These are phyloP conservation scores for Craniophora ligustri DNA, from an alignment of 2,888 invertebrate species.

Conservation along the genomic window DNA sequence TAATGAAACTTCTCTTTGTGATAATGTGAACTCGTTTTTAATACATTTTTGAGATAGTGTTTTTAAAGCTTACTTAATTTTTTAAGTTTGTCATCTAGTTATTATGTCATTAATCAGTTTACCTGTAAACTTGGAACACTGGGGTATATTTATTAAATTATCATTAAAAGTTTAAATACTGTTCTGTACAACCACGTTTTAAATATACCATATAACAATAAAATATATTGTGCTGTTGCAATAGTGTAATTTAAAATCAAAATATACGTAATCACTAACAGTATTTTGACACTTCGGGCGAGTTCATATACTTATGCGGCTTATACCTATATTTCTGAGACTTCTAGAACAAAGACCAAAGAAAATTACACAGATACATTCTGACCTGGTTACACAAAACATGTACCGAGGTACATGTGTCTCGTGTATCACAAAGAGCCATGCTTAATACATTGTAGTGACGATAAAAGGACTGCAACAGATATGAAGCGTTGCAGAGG, in stretches of 20 bases:
- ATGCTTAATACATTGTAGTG: constrained; percentile 29
- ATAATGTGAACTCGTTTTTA: constrained; percentile 23
- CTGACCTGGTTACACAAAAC: constrained; percentile 23
- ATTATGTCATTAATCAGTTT: not conserved
- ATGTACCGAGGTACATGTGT: not conserved
- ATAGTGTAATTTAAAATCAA: too few species aligned
- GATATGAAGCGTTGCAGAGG: constrained; percentile 42
- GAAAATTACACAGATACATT: not conserved
- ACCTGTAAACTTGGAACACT: too few species aligned
- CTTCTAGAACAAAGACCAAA: not conserved
- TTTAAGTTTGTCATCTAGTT: constrained; percentile 16
- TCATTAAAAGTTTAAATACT: too few species aligned
- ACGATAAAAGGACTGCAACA: constrained; percentile 41
- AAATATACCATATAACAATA: too few species aligned
- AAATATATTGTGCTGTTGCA: too few species aligned
- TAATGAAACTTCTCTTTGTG: constrained; percentile 38
- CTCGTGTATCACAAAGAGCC: constrained; percentile 18
- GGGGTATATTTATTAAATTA: too few species aligned
- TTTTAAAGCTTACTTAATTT: constrained; percentile 15
- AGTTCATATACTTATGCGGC: too few species aligned
- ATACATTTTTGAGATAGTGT: constrained; percentile 21
- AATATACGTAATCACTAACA: too few species aligned
- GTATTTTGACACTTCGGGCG: too few species aligned
- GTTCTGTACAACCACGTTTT: too few species aligned
- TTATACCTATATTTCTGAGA: too few species aligned